Evolutionary conservation across 2,797 vertebrate species (phyloP), one percentile per base, ranked within the genome.

Genomic region (Discoglossus pictus): DNA sequence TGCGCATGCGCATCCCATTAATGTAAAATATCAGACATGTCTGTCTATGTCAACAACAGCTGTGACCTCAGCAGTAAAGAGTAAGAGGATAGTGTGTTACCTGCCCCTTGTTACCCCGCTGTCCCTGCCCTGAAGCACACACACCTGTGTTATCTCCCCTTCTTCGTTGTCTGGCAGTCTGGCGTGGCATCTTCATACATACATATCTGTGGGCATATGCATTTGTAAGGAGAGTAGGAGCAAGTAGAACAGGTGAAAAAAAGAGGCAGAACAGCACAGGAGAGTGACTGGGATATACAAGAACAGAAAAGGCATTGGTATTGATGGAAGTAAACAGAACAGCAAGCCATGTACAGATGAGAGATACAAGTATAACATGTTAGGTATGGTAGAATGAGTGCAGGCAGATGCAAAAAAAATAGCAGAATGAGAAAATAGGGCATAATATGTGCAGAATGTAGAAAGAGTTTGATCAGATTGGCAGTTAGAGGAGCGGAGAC

Each of bases 131-230:
- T 50, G 39, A 21, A 50, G 65, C 39, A 4, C 17, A 69, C 67
- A 69, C 50, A 62, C 67, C 82, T 85, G 85, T 81, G 86, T 85
- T 73, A 89, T 87, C 86, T 80, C 84, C 82, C 87, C n/a, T 82
- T 82, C 82, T 83, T 79, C 80, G 71, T 76, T 73, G 75, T 74
- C 76, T 24, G 76, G 75, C 73, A 78, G 77, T 69, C 67, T 51
- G 1, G 17, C 50, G 59, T 21, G 50, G 58, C 50, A 17, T 54
- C 67, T 50, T 54, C 58, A 38, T 46, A 55, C 13, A 13, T 31
- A 20, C 20, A 40, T 38, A 47, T n/a, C 44, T 42, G 27, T 31
- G n/a, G 2, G 27, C 9, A 18, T 39, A 15, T 6, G 9, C 2
- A 35, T 25, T 2, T 4, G 6, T 16, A 18, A n/a, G 44, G 31